Base-by-base conservation (phyloP, 2,113 vertebrate species). In the Heterotilapia buettikoferi region DNA sequence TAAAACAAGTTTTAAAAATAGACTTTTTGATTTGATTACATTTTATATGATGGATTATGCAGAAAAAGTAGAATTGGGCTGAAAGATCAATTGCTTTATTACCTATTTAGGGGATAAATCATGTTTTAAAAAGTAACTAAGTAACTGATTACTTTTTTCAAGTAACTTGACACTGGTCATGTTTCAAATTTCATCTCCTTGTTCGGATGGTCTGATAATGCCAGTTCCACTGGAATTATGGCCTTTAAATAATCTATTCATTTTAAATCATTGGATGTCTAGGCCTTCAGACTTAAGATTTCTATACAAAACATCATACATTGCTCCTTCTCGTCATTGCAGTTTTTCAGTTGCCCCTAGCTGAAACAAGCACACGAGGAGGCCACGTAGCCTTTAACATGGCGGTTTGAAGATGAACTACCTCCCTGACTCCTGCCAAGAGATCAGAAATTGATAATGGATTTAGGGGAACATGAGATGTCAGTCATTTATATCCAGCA, bases 361-460 rank as follows among this genome's bases (percentile, higher is more conserved):
- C 56, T 81, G 90, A 45, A 84, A 86, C 33, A 86, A 84, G 85
- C 86, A 88, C 82, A 45, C 36, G 2, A 26, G 84, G 84, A 85
- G 83, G 83, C 38, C 56, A 19, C 59, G 12, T 29, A 19, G 31
- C 90, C 84, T 83, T 88, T 59, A 86, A 66, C 89, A 73, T 61
- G 40, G 56, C 86, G 73, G 81, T 88, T 83, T 88, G 73, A 90
- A 89, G 89, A 92, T 86, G 85, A 89, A 89, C 84, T 82, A 61
- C 84, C 84, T 85, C 6, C 26, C 76, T 6, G 59, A 40, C 86
- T 88, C 89, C 87, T n/a, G 86, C 83, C 1, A 8, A 63, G 68
- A 90, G 71, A 92, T 85, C 90, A 88, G 82, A 85, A 86, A 92
- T 81, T 86, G 86, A 93, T 92, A 93, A 91, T 84, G 78, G 89